phyloP scores from a whole-genome alignment of 2,113 vertebrate genomes.

The Macrotus californicus region DNA sequence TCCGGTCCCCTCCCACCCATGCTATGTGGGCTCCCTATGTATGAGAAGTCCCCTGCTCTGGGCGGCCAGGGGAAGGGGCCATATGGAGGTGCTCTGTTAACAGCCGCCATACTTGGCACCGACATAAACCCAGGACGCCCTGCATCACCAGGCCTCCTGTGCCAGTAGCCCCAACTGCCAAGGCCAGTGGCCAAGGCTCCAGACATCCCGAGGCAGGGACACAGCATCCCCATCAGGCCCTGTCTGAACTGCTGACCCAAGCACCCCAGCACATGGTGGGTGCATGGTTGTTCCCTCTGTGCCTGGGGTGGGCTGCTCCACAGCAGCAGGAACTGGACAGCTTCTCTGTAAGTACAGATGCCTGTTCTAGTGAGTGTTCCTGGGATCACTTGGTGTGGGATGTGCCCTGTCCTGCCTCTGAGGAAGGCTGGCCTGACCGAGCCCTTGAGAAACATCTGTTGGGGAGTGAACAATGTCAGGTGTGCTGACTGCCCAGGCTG shows the following conservation, averaged over 20 bases:
- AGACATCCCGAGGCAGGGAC: neutral
- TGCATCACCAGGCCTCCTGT: neutral
- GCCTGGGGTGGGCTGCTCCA: neutral
- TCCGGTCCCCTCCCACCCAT: neutral
- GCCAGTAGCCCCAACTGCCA: neutral
- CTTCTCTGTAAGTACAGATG: too few species aligned
- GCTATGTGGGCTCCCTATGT: neutral
- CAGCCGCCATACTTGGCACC: neutral
- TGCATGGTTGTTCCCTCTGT: accelerated
- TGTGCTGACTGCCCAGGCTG: too few species aligned
- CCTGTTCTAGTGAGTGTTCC: neutral
- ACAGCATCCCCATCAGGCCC: accelerated
- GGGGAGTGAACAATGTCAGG: neutral
- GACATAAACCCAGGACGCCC: neutral
- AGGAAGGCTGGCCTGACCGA: accelerated
- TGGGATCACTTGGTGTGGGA: neutral
- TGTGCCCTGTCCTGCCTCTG: neutral
- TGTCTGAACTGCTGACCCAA: too few species aligned
- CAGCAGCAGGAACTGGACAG: accelerated
- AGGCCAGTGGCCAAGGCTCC: neutral
- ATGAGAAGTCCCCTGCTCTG: neutral
- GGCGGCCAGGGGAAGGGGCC: neutral
- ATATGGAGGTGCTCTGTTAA: neutral
- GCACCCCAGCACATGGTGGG: neutral
- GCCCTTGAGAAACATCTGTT: neutral